A percentile compares a stretch with the other conserved stretches of the same genome.
Evolutionary conservation across 2,113 vertebrate genomes (phyloP).

Genomic region (Cairina moschata): DNA sequence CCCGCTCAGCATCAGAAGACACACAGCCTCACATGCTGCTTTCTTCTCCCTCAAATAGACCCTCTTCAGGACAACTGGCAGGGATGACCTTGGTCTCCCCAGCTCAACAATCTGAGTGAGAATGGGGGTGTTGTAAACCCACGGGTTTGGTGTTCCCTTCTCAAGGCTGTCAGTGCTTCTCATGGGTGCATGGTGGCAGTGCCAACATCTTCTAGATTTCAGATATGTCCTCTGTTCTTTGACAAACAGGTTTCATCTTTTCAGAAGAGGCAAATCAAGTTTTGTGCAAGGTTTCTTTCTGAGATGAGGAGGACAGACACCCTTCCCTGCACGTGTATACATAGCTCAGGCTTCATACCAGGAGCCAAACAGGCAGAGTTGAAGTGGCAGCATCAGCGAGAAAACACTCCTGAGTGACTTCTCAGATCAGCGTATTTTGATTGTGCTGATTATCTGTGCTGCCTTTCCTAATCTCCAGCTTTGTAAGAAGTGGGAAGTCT

Average conservation of each 20-base stretch:
- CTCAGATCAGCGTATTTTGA: neutral
- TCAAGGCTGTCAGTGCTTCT: neutral
- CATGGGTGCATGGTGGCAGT: neutral
- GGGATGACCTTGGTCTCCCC: too few species aligned
- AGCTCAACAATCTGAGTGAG: neutral
- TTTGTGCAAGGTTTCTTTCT: neutral
- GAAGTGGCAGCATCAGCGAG: neutral
- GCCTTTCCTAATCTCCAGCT: conserved; percentile 27
- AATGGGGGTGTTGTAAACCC: neutral
- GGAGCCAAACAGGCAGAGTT: neutral
- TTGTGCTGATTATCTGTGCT: neutral
- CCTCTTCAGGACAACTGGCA: neutral
- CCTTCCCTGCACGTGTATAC: accelerated
- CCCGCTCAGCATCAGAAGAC: accelerated
- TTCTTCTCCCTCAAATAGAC: neutral
- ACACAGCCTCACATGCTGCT: neutral
- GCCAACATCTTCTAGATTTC: neutral
- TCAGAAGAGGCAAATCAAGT: neutral
- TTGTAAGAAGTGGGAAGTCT: conserved; percentile 28
- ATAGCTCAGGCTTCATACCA: accelerated
- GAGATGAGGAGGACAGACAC: neutral
- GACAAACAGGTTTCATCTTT: neutral
- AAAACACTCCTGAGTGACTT: neutral
- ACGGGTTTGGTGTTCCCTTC: neutral
- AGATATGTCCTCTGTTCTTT: neutral